These are phyloP conservation scores for Dromius quadrimaculatus DNA, from an alignment of 2,888 invertebrate species.

Conservation along the genomic window DNA sequence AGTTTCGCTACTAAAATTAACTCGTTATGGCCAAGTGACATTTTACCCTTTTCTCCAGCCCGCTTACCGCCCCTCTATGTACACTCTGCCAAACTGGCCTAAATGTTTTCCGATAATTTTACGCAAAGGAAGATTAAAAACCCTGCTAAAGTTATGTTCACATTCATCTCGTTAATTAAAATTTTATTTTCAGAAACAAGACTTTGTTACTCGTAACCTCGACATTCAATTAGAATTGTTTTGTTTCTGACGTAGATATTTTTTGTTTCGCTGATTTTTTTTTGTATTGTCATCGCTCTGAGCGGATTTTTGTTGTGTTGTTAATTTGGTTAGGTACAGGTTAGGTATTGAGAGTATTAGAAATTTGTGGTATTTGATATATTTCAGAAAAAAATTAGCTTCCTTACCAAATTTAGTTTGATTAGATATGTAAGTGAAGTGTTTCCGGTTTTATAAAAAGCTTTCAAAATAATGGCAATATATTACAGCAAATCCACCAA, in stretches of 20 bases:
- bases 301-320: too few relatives aligned
- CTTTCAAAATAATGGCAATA: too few relatives aligned
- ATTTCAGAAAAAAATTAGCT: too few relatives aligned
- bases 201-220: slow-evolving; percentile 5
- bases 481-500: too few relatives aligned
- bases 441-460: too few relatives aligned
- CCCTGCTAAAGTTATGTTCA: slow-evolving; percentile 41
- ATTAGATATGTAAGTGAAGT: too few relatives aligned
- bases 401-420: too few relatives aligned
- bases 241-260: slow-evolving; percentile 6
- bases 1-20: slow-evolving; percentile 50
- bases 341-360: too few relatives aligned
- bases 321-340: too few relatives aligned
- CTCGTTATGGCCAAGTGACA: slow-evolving; percentile 49
- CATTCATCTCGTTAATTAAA: slow-evolving; percentile 51
- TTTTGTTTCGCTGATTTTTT: too few relatives aligned
- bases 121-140: slow-evolving; percentile 47
- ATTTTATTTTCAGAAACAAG: slow-evolving; percentile 43
- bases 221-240: slow-evolving; percentile 12
- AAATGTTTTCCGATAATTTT: slow-evolving; percentile 52
- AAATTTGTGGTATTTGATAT: too few relatives aligned
- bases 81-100: background rate
- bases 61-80: background rate
- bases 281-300: too few relatives aligned
- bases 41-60: background rate